Evolutionary conservation across 2,888 invertebrate genomes (phyloP).

Genomic region (Chrysolina haemoptera): DNA sequence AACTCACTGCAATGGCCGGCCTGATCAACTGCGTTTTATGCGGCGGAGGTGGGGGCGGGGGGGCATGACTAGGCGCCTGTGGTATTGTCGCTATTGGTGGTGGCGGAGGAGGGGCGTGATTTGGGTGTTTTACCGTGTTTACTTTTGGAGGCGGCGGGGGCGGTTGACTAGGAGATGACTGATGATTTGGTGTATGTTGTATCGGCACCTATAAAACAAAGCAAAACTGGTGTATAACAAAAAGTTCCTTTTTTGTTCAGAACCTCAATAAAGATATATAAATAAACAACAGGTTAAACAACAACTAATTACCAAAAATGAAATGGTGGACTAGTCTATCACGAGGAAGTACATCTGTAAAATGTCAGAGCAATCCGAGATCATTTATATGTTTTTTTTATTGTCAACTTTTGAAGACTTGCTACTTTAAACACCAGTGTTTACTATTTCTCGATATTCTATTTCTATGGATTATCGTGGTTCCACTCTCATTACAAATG

Average conservation of each 20-base stretch:
- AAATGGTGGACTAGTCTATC: too few relatives aligned
- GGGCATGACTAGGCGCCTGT: constrained; percentile 59
- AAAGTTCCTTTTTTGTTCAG: background rate
- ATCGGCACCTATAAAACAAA: constrained; percentile 52
- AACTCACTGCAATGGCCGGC: constrained; percentile 62
- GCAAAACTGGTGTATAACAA: background rate
- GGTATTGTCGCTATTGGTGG: constrained; percentile 54
- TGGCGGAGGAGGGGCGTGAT: constrained; percentile 66
- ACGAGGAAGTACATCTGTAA: too few relatives aligned
- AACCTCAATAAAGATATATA: too few relatives aligned
- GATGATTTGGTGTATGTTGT: constrained; percentile 65
- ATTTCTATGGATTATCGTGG: too few relatives aligned
- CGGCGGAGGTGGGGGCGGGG: constrained; percentile 62
- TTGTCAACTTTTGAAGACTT: too few relatives aligned
- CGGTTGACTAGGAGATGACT: constrained; percentile 62
- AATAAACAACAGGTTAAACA: too few relatives aligned
- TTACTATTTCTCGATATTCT: too few relatives aligned
- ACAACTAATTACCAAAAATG: too few relatives aligned
- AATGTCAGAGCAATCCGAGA: too few relatives aligned
- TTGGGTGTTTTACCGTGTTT: constrained; percentile 64
- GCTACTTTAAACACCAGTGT: too few relatives aligned
- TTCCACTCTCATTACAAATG: too few relatives aligned
- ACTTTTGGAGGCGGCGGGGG: constrained; percentile 55
- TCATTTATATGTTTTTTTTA: too few relatives aligned
- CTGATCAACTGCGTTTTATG: constrained; percentile 57